Conservation (phyloP, 1,140 invertebrate species). For the Yoshiicerus persimilis region DNA sequence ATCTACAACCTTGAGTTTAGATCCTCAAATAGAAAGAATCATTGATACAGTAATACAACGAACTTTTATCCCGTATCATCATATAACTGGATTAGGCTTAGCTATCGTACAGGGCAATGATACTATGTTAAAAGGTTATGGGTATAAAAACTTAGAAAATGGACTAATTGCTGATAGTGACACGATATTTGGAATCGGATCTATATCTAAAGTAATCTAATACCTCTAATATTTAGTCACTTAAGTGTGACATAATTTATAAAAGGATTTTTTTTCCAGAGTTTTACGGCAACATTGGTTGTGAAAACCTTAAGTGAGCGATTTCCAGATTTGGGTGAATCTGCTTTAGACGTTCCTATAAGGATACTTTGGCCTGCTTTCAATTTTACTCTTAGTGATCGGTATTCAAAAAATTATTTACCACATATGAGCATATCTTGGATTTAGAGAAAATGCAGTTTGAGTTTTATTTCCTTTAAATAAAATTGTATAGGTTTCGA, state of each 20-base stretch:
- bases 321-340: conserved; percentile 32
- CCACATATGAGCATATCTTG: no score
- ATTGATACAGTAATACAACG: background rate
- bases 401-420: background rate
- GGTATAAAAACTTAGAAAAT: conserved; percentile 12
- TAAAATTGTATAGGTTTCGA: background rate
- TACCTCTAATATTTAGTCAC: background rate
- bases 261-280: no score
- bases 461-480: background rate
- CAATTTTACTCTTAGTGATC: conserved; percentile 35
- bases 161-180: background rate
- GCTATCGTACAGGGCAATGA: conserved; percentile 25
- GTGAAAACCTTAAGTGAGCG: conserved; percentile 11
- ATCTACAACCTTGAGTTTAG: background rate
- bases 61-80: background rate
- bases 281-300: conserved; percentile 28
- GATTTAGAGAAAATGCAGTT: background rate
- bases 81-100: conserved; percentile 5
- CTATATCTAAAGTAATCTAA: conserved; percentile 27
- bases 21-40: background rate
- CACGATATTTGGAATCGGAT: conserved; percentile 33
- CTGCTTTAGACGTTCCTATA: conserved; percentile 27
- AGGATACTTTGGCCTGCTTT: background rate
- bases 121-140: conserved; percentile 16
- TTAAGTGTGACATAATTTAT: background rate